Percentiles rank a stretch among this genome's conserved stretches.
Evolutionary conservation across 1,140 invertebrate genomes (phyloP).

Genomic region (Conus betulinus): DNA sequence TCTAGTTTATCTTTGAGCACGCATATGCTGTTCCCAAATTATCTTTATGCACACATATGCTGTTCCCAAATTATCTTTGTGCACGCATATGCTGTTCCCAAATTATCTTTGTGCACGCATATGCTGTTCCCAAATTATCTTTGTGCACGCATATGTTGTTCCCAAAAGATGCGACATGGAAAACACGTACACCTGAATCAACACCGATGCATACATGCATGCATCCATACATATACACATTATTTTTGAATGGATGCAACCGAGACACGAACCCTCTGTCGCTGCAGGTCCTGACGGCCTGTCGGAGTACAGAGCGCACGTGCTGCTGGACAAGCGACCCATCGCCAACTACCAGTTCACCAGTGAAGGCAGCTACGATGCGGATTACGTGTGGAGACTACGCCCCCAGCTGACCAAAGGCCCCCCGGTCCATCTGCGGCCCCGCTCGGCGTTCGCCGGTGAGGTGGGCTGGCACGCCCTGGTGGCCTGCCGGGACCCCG

Average conservation of each 20-base stretch:
- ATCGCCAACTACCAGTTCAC: slow-evolving; percentile 57
- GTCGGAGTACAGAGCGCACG: slow-evolving; percentile 51
- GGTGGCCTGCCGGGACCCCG: slow-evolving; percentile 39
- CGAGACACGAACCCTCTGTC: background rate
- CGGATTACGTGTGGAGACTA: slow-evolving; percentile 57
- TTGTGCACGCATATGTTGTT: too few species aligned
- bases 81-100: too few species aligned
- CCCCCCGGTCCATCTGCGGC: slow-evolving; percentile 38
- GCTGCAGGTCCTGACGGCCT: slow-evolving; percentile 60
- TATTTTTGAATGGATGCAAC: background rate
- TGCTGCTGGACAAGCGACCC: slow-evolving; percentile 49
- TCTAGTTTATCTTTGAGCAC: too few species aligned
- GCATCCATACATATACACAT: background rate
- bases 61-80: too few species aligned
- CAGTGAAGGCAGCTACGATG: slow-evolving; percentile 47
- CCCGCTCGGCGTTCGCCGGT: slow-evolving; percentile 49
- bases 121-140: too few species aligned
- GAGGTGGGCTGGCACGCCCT: slow-evolving; percentile 60
- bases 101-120: too few species aligned
- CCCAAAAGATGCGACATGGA: too few species aligned
- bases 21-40: too few species aligned
- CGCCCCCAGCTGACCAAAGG: slow-evolving; percentile 18
- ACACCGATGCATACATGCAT: too few species aligned
- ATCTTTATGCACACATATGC: too few species aligned
- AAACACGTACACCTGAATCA: too few species aligned